Conservation (phyloP, 2,888 invertebrate species). For the Drosophila atripex region DNA sequence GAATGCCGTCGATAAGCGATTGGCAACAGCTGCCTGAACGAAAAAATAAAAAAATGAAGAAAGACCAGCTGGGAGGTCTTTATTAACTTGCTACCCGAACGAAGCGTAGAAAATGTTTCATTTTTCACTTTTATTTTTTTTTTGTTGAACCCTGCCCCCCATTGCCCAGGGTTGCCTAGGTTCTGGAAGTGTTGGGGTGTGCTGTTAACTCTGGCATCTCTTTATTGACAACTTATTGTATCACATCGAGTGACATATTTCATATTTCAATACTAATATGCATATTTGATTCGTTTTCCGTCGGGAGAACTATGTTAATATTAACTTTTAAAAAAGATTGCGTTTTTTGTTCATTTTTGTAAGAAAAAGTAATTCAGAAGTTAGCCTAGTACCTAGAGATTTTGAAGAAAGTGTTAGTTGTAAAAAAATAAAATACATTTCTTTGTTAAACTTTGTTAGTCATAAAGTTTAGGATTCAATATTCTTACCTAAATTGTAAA, state of each 20-base stretch:
- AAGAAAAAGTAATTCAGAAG: too few relatives aligned
- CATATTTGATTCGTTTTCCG: neutral
- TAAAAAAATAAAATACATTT: too few relatives aligned
- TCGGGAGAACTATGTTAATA: neutral
- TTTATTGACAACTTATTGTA: neutral
- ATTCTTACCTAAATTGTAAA: too few relatives aligned
- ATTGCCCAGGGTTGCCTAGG: constrained; percentile 2
- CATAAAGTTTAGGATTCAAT: too few relatives aligned
- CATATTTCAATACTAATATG: neutral
- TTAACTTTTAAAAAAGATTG: neutral
- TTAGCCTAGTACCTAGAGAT: too few relatives aligned
- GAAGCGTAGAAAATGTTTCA: constrained; percentile 9
- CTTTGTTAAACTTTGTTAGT: too few relatives aligned
- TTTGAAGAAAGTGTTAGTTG: too few relatives aligned
- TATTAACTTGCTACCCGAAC: constrained; percentile 52
- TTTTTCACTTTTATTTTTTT: neutral
- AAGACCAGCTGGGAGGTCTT: constrained; percentile 38
- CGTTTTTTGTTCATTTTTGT: too few relatives aligned
- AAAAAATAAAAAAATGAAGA: neutral
- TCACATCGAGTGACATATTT: neutral
- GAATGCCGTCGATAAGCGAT: constrained; percentile 46
- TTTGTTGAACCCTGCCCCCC: neutral
- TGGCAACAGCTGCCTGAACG: constrained; percentile 44
- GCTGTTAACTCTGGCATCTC: neutral
- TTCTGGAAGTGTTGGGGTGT: neutral